Base-by-base conservation (phyloP, 2,888 invertebrate genomes). In the Drosophila conformis region DNA sequence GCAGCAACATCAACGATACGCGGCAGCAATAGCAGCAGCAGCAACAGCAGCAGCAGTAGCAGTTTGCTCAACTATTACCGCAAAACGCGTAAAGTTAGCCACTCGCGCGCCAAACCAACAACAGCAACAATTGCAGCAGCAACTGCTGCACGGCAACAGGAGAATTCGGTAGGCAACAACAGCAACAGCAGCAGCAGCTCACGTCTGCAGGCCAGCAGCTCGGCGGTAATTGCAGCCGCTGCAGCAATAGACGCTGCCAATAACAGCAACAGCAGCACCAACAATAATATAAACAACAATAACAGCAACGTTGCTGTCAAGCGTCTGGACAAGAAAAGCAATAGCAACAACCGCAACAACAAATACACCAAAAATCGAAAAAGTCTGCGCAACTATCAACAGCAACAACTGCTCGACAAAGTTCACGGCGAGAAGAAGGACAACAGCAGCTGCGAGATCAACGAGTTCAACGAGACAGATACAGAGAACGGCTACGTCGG, bases 31-130 rank as follows among this genome's bases (percentile, higher is more conserved):
- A 33, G 11, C 27, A 27, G 13, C 36, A 36, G 35, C 25, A 53
- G 35, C 35, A 58, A 27, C 21, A 25, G 21, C 42, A 85, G 68
- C 42, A 82, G 73, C 64, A 89, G 84, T 58, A 76, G 82, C 33
- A 93, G 91, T 84, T 81, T 93, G 76, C 82, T 93, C n/a, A 93
- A 89, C 71, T 93, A 93, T 76, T 93, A 93, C 82, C 92, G 93
- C 56, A 92, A 93, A 82, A 93, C 93, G 54, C 91, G 93, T 38
- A 92, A 91, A 74, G 81, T 91, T 59, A 92, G 88, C 73, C 90
- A 91, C 36, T 79, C 75, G 6, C 76, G 80, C 25, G 72, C 58
- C 53, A 89, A 87, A 60, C 42, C 69, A n/a, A n/a, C 42, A 61
- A 21, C 54, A 36, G 27, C 70, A 69, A 38, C 68, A 67, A 18